Base-by-base conservation (phyloP, 1,140 invertebrate species). In the Trichonephila clavipes region DNA sequence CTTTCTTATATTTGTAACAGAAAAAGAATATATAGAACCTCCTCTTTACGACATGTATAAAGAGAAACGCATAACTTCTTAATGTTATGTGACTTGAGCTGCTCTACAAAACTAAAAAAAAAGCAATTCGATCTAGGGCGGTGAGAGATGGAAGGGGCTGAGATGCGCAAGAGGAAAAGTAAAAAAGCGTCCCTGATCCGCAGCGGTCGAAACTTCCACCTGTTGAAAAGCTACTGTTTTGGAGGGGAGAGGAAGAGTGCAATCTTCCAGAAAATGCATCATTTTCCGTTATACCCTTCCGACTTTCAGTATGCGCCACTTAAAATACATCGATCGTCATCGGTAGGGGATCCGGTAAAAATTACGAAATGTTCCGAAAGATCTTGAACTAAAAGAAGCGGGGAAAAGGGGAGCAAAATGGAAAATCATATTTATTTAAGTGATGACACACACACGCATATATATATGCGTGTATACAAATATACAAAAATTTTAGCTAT, bases 191-290 rank as follows among this genome's bases (percentile, higher is more conserved):
- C 16, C 69, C 69, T 34, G 16, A 62, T 62, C 61, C 3, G 19
- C 61, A 62, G 14, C 61, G 28, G 69, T 77, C 69, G 69, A 34
- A 40, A 51, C 18, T 85, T 51, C 82, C 82, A 85, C 82, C 82
- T 85, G 82, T 85, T 85, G 82, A 85, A 34, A 85, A 85, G 69
- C 24, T 77, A 77, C 69, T 59, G 44, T 59, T 85, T 77, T 24
- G 51, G 51, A 85, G 82, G 40, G 58, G 82, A 24, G 58, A n/a
- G 51, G 40, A 58, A 85, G 82, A 24, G 82, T 58, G 19, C 82
- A 16, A 85, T 85, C 82, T 85, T 61, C n/a, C 40, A 24, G 82
- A 58, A 69, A 77, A 77, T 59, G 24, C 82, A 85, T 85, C 82
- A n/a, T 85, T 44, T 61, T 85, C 44, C 51, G 44, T 28, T 85